phyloP scores from a whole-genome alignment of 2,888 invertebrate species.

The Hyppa rectilinea region DNA sequence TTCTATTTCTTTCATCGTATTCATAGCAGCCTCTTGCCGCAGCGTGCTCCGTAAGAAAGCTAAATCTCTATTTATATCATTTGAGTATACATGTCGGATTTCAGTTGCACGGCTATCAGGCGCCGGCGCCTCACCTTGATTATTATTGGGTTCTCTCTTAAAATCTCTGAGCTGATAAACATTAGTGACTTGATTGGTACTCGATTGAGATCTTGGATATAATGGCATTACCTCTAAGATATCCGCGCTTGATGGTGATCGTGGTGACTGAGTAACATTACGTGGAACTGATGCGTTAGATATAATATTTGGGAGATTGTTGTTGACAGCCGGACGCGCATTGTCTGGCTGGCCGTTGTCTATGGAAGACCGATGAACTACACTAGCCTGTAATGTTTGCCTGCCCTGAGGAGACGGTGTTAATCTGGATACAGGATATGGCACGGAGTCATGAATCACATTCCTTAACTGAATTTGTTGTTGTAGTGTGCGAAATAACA shows the following conservation, averaged over 20 bases:
- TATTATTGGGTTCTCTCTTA: slow-evolving; percentile 89
- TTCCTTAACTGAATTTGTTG: slow-evolving; percentile 94
- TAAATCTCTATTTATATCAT: slow-evolving; percentile 86
- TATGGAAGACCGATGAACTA: slow-evolving; percentile 85
- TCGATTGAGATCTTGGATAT: slow-evolving; percentile 82
- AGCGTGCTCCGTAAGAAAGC: slow-evolving; percentile 84
- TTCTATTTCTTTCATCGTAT: slow-evolving; percentile 84
- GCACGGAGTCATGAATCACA: slow-evolving; percentile 81
- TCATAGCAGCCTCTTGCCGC: slow-evolving; percentile 80
- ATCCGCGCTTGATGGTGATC: slow-evolving; percentile 90
- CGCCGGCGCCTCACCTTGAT: slow-evolving; percentile 76
- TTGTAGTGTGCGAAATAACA: slow-evolving; percentile 96
- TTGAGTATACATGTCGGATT: slow-evolving; percentile 82
- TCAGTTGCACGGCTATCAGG: slow-evolving; percentile 70
- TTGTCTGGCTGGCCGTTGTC: slow-evolving; percentile 84
- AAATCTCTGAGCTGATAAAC: slow-evolving; percentile 90
- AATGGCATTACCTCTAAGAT: slow-evolving; percentile 90
- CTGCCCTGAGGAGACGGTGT: slow-evolving; percentile 83
- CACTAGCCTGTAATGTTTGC: slow-evolving; percentile 85
- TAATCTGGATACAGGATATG: slow-evolving; percentile 82
- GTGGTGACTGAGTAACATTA: slow-evolving; percentile 80
- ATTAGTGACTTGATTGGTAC: slow-evolving; percentile 87
- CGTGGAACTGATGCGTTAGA: slow-evolving; percentile 70
- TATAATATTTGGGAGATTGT: slow-evolving; percentile 73
- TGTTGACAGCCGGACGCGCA: slow-evolving; percentile 70